Percentiles rank a stretch among this genome's conserved stretches.
These are phyloP conservation scores for Pelodiscus sinensis DNA, from an alignment of 2,113 vertebrate genomes.

Conservation along the genomic window DNA sequence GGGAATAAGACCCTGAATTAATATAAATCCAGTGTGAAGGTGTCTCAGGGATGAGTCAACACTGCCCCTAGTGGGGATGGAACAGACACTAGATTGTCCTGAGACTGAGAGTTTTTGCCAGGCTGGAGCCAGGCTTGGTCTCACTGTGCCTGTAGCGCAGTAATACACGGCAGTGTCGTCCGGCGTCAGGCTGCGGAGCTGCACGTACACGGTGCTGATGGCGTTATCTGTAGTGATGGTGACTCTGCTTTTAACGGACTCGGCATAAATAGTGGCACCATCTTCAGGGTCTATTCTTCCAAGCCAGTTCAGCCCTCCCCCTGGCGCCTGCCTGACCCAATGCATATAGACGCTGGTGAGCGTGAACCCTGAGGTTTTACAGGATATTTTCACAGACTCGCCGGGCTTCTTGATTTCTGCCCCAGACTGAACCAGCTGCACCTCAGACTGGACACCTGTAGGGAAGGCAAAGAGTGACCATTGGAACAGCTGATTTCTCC, in stretches of 20 bases:
- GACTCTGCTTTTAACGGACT: constrained; percentile 5
- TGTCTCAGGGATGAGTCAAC: no score
- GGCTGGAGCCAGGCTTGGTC: background rate
- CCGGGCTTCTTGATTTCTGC: background rate
- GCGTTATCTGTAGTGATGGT: constrained; percentile 34
- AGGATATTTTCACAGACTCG: background rate
- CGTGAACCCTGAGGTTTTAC: background rate
- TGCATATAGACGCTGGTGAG: rapidly evolving
- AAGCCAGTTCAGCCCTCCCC: background rate
- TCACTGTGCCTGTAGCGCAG: background rate
- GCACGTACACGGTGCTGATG: constrained; percentile 10
- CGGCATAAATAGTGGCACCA: background rate
- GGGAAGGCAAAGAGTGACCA: background rate
- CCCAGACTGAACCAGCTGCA: background rate
- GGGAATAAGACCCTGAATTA: no score
- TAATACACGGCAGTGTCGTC: constrained; percentile 31
- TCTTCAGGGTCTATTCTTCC: rapidly evolving
- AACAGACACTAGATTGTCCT: no score
- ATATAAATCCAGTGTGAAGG: no score
- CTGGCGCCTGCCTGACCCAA: background rate
- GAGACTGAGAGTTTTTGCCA: background rate
- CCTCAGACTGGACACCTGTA: background rate
- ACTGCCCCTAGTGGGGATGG: no score
- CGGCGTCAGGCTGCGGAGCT: constrained; percentile 39
- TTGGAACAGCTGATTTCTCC: background rate